These are phyloP conservation scores for Eurystomus gularis DNA, from an alignment of 2,113 vertebrate species.

Conservation along the genomic window DNA sequence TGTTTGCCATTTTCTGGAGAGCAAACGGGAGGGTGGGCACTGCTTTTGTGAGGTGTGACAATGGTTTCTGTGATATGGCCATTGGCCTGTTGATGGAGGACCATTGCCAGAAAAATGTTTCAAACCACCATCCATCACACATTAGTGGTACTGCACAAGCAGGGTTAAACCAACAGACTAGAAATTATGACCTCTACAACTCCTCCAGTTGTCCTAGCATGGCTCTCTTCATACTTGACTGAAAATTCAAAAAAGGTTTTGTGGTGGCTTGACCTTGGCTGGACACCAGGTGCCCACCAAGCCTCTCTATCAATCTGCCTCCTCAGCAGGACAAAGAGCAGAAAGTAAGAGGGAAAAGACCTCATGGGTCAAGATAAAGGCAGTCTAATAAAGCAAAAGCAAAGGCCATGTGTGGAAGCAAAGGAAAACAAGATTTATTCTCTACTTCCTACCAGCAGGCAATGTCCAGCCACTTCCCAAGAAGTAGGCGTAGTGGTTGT, in stretches of 20 bases:
- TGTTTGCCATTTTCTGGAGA: not conserved
- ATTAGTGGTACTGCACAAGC: not conserved
- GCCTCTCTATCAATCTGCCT: not conserved
- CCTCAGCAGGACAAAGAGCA: not conserved
- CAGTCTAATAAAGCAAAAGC: not conserved
- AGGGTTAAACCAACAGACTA: not conserved
- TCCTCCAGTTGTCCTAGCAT: not conserved
- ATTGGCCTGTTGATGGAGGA: not conserved
- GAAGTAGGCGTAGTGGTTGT: rapidly evolving
- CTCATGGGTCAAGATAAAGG: not conserved
- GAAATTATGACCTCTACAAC: not conserved
- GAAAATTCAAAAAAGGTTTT: not conserved
- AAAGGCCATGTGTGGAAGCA: rapidly evolving
- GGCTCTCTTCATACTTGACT: not conserved
- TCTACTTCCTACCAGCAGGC: not conserved
- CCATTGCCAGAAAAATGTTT: not conserved
- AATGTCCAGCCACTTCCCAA: not conserved
- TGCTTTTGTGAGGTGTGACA: not conserved
- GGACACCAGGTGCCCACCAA: not conserved
- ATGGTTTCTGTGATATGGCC: not conserved
- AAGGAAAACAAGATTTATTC: not conserved
- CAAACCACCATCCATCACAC: not conserved
- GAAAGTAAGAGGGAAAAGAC: not conserved
- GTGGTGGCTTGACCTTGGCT: not conserved
- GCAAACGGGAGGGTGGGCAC: not conserved